These are phyloP conservation scores for Luffia ferchaultella DNA, from an alignment of 2,888 invertebrate species.

Conservation along the genomic window DNA sequence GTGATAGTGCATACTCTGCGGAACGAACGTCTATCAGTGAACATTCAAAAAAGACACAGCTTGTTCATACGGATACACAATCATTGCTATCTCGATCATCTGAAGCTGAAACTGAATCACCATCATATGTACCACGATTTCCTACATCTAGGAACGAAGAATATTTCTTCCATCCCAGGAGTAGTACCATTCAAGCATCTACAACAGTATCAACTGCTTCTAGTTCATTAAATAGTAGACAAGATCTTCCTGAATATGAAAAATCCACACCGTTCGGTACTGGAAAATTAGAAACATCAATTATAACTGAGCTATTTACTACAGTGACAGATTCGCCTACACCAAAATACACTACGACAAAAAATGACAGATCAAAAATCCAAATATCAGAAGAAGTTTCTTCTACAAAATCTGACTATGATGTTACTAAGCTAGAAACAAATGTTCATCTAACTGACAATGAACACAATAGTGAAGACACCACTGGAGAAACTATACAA, in stretches of 20 bases:
- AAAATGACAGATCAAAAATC: not conserved
- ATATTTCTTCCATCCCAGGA: slow-evolving; percentile 28
- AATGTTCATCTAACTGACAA: slow-evolving; percentile 23
- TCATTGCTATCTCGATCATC: not conserved
- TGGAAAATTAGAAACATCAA: not conserved
- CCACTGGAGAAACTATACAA: slow-evolving; percentile 34
- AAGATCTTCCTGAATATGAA: not conserved
- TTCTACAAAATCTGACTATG: slow-evolving; percentile 17
- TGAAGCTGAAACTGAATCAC: slow-evolving; percentile 30
- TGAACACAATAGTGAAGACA: slow-evolving; percentile 19
- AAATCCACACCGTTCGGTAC: not conserved
- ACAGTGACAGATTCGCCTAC: not conserved
- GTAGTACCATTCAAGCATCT: slow-evolving; percentile 6
- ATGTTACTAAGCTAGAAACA: slow-evolving; percentile 22
- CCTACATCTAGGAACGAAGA: slow-evolving; percentile 27
- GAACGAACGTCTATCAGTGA: slow-evolving; percentile 29
- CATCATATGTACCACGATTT: slow-evolving; percentile 27
- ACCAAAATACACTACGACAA: not conserved
- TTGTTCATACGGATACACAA: slow-evolving; percentile 1
- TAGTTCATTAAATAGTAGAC: not conserved
- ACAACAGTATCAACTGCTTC: not conserved
- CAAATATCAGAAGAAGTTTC: not conserved
- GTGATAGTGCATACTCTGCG: slow-evolving; percentile 51
- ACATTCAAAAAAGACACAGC: not conserved
- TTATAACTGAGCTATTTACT: not conserved